Base-by-base conservation (phyloP, 2,797 vertebrate genomes). In the Rhadinocentrus ornatus region DNA sequence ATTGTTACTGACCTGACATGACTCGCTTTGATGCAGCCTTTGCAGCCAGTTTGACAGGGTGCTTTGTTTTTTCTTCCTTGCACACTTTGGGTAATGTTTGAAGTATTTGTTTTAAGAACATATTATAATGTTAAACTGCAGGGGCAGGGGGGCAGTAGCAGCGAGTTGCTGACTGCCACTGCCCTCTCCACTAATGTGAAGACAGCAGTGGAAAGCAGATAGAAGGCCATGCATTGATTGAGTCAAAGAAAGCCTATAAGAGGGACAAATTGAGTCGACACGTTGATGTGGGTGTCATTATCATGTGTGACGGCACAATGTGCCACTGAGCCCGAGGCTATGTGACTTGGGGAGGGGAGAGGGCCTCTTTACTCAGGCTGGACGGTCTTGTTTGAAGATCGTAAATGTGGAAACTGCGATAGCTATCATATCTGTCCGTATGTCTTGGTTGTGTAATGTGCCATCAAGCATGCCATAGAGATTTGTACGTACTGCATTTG, bases 191-290 rank as follows among this genome's bases (percentile, higher is more conserved):
- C 67, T 65, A 78, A 78, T 58, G 76, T 85, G 85, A 86, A 69
- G 88, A 82, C 85, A 89, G 86, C 86, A 86, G 66, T 77, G 80
- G 79, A 84, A 88, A 85, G 77, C 89, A 90, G 88, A 90, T 88
- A 79, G 89, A 91, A 89, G 84, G 58, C 88, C 86, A 73, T 88
- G 88, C 78, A 89, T 86, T 89, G 90, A 92, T 90, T 89, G 87
- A 89, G 86, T 91, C 88, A 88, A 90, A 89, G 80, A 73, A 80
- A 81, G 82, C 71, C 79, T 72, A 71, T 77, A 82, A 87, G 83
- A 81, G 76, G 84, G 64, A 83, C 77, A 88, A 89, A 93, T 90
- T 90, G 88, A 91, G 88, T 91, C 90, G 90, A 92, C 87, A 90
- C 70, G 66, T 89, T 86, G 81, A 89, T 82, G 83, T 73, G 84